Base-by-base conservation (phyloP, 64 coral and sea anemone species). In the Cladopsammia gracilis region DNA sequence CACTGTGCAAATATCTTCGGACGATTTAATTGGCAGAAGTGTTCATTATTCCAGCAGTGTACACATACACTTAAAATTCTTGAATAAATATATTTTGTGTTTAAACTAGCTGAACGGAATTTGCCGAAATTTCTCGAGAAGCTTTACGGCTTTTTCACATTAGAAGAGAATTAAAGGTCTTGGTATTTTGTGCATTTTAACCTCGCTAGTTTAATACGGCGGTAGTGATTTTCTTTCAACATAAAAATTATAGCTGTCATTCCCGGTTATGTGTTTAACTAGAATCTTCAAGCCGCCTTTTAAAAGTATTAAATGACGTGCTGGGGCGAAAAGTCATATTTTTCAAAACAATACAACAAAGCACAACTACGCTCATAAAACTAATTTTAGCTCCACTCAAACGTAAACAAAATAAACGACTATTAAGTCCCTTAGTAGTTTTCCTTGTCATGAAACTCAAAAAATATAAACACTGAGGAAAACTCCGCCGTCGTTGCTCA, bases 21-120 rank as follows among this genome's bases (percentile, higher is more conserved):
- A 64, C 78, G 18, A 18, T 83, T 80, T 49, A 48, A 67, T 44
- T 64, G 19, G 61, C 80, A 84, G 19, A 67, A 48, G 61, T 50
- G 62, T 66, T 62, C 62, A 67, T 50, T 67, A 84, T 20, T 48
- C 61, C 80, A 67, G 18, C 60, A 0, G 62, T 50, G 45, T 67
- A 64, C 60, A 83, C 60, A 66, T 48, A 62, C 43, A 82, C 26
- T 82, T 82, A 82, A 82, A 48, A 82, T 82, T 64, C 79, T 84
- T 84, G 80, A 66, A 84, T 84, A 84, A 84, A 84, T 45, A 67
- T 45, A 48, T 20, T 3, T 50, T 48, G 80, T 18, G 13, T 19
- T 75, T 48, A 48, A 49, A 25, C 72, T 49, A 7, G 61, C 45
- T 66, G 18, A 49, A 84, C 47, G 80, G 62, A 84, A 84, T 80